Base-by-base conservation (phyloP, 2,888 invertebrate genomes). In the Neoitamus cyanurus region DNA sequence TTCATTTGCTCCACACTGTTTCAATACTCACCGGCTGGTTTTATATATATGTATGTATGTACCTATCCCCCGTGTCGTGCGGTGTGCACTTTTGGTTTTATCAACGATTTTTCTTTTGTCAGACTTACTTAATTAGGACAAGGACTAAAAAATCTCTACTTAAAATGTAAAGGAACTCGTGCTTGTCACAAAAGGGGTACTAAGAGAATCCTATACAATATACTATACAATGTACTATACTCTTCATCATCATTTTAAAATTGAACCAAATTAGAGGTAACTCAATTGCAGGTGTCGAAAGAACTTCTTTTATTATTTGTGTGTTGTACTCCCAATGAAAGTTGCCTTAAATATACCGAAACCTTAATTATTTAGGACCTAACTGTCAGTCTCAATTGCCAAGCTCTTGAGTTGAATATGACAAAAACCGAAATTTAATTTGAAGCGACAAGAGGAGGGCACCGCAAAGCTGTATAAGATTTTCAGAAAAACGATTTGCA, bases 401-500 rank as follows among this genome's bases (percentile, higher is more conserved):
- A 20, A 15, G 58, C 11, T 25, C 11, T 58, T 58, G 20, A 6
- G 7, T 20, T 58, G 25, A 20, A 58, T 25, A 58, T 25, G 20
- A 58, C 58, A 58, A 58, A 58, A 48, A 25, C 20, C 15, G 58
- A 58, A 58, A 58, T 58, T 58, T 58, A 58, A 58, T 58, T 58
- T 20, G 58, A 25, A 15, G 58, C 58, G 25, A 20, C 20, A 58
- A 58, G 20, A 58, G 58, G 9, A 58, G 20, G 20, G 6, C 20
- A 25, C 42, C 42, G 1, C 48, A 58, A 9, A 9, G 58, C 25
- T 58, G 20, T 58, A 11, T 25, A 58, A 58, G 20, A 75, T 75
- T 75, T 75, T 11, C 25, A 30, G 25, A 25, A 75, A 75, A 28
- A 75, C 37, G 75, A 42, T 75, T 75, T 75, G 75, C 75, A 75